Percentiles rank a stretch among this genome's conserved stretches.
phyloP scores from a whole-genome alignment of 1,140 invertebrate genomes.

The Vanessa tameamea region DNA sequence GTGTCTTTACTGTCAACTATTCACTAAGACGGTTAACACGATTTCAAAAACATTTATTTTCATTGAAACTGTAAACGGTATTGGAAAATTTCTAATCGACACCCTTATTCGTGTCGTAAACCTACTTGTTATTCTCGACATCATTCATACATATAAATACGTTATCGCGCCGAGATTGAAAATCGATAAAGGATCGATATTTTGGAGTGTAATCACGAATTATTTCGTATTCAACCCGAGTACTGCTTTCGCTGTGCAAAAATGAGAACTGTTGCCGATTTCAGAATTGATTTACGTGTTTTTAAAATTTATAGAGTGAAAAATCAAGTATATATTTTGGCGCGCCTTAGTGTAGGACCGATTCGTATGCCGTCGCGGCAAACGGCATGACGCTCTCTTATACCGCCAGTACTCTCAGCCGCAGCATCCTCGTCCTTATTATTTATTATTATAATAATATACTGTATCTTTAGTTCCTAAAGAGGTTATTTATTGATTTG shows the following conservation, averaged over 20 bases:
- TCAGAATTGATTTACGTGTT: slow-evolving; percentile 12
- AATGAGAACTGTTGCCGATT: not conserved
- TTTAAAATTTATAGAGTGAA: not conserved
- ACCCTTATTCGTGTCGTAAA: slow-evolving; percentile 34
- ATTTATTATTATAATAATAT: no score
- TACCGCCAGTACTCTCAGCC: no score
- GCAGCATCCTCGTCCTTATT: no score
- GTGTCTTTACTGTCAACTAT: not conserved
- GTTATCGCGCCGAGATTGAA: slow-evolving; percentile 34
- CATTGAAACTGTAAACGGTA: slow-evolving; percentile 1
- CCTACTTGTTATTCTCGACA: slow-evolving; percentile 45
- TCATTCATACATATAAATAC: slow-evolving; percentile 17
- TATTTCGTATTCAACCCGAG: slow-evolving; percentile 50
- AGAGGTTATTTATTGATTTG: no score
- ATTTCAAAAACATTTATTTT: not conserved
- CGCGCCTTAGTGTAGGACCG: no score
- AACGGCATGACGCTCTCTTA: no score
- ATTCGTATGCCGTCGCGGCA: no score
- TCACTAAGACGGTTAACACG: not conserved
- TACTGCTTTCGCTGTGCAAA: slow-evolving; percentile 46
- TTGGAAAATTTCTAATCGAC: slow-evolving; percentile 16
- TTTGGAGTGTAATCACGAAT: slow-evolving; percentile 52
- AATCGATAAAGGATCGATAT: slow-evolving; percentile 60
- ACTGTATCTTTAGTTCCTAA: no score
- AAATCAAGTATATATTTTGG: no score